Evolutionary conservation across 2,797 vertebrate species (phyloP).

Genomic region (Erethizon dorsatum): DNA sequence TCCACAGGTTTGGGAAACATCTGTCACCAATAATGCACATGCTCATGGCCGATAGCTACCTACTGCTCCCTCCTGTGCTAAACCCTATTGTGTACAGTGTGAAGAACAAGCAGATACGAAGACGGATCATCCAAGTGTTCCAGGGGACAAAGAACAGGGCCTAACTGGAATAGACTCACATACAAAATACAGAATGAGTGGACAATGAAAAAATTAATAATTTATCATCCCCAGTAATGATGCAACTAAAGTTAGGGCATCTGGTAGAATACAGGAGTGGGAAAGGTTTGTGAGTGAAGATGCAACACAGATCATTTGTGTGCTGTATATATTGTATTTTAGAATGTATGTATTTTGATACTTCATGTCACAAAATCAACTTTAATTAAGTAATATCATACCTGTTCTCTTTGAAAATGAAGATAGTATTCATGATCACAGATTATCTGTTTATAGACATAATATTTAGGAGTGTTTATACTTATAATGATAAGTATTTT

Average conservation of each 20-base stretch:
- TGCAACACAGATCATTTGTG: background rate
- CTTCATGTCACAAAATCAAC: background rate
- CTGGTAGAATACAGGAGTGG: background rate
- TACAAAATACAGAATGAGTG: background rate
- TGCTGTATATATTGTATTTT: background rate
- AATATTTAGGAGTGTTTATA: background rate
- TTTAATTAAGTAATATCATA: background rate
- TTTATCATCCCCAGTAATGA: background rate
- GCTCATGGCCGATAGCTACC: conserved; percentile 75
- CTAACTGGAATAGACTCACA: background rate
- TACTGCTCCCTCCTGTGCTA: conserved; percentile 80
- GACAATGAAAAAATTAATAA: background rate
- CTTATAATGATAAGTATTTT: background rate
- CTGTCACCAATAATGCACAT: conserved; percentile 71
- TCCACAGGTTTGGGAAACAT: conserved; percentile 74
- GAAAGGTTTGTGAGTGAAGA: background rate
- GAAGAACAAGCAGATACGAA: conserved; percentile 75
- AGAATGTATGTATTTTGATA: background rate
- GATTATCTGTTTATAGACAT: background rate
- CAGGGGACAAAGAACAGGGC: background rate
- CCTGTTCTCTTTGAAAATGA: conserved; percentile 17
- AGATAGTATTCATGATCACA: background rate
- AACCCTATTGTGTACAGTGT: conserved; percentile 79
- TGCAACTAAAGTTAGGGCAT: background rate
- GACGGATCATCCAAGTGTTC: conserved; percentile 48